phyloP scores from a whole-genome alignment of 92 coral and sea anemone species.

The Phenganax stokvisi region DNA sequence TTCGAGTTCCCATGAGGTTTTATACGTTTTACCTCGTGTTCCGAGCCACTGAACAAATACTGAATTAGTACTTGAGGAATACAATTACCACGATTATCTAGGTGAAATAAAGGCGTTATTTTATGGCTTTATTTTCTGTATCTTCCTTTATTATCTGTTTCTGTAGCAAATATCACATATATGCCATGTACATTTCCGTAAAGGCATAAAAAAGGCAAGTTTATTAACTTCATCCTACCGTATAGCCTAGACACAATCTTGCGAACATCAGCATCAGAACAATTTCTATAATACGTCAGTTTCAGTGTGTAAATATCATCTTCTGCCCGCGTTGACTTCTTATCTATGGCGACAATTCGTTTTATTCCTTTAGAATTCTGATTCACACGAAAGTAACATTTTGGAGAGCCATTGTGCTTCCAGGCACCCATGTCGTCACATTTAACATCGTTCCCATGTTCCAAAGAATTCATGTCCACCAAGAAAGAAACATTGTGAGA shows the following conservation, averaged over 20 bases:
- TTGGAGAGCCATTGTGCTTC: conserved; percentile 48
- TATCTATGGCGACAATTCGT: neutral
- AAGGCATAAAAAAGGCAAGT: neutral
- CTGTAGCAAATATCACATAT: no score
- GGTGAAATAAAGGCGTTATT: neutral
- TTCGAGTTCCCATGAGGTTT: conserved; percentile 44
- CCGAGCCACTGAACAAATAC: conserved; percentile 41
- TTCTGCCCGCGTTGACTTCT: neutral
- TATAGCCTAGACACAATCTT: conserved; percentile 23
- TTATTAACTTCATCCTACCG: neutral
- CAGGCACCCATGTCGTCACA: conserved; percentile 54
- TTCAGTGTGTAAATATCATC: conserved; percentile 24
- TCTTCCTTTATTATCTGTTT: no score
- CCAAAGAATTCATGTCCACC: conserved; percentile 24
- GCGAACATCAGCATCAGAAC: conserved; percentile 27
- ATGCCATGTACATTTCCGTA: no score
- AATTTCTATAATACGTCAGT: conserved; percentile 19
- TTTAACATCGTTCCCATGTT: conserved; percentile 41
- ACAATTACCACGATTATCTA: conserved; percentile 27
- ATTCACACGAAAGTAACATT: conserved; percentile 8
- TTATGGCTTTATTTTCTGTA: neutral
- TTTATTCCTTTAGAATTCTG: neutral
- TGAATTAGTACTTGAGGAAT: conserved; percentile 34
- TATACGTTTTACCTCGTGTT: conserved; percentile 27
- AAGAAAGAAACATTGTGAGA: conserved; percentile 42